Evolutionary conservation across 2,113 vertebrate species (phyloP), one percentile per base, ranked within the genome.

Genomic region (Platichthys flesus): DNA sequence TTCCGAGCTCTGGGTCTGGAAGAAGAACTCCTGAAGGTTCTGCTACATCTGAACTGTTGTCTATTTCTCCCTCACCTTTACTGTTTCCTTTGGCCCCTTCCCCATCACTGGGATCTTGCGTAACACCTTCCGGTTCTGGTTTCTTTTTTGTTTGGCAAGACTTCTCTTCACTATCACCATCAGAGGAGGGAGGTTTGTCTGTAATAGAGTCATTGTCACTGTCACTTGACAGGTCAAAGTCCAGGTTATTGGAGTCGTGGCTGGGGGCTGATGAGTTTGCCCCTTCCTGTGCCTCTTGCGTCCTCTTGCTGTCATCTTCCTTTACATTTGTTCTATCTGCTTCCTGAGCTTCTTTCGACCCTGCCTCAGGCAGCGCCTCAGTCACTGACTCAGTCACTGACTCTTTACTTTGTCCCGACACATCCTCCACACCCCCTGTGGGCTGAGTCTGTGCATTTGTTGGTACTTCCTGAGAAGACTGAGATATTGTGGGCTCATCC

Each of bases 181-280:
- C 95, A 0, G 94, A 94, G 0, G 90, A 91, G 3, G 89, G 87
- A 1, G 92, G 90, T 83, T 95, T 96, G 8, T 63, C 94, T 6
- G 90, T 82, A 23, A 94, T 91, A 0, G 93, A 88, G 10, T 96
- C 95, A 80, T 90, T 95, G 65, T 97, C 97, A 21, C 96, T 97
- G 93, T 98, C 98, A 42, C 96, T 97, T 31, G 96, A 98, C 49
- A 98, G 86, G 40, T 98, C 96, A 86, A 97, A 97, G 75, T 98
- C 97, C 76, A 97, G 84, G 51, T 96, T 96, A 49, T 94, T 93
- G 91, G 62, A 60, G 45, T 84, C 83, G n/a, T 83, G 73, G n/a
- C 78, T 76, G 1, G 69, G 61, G 40, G 66, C 67, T 21, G 80
- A 79, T 2, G 88, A 83, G n/a, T 90, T 86, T 31, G 58, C 49